Base-by-base conservation (phyloP, 2,113 vertebrate species). In the Sceloporus undulatus region DNA sequence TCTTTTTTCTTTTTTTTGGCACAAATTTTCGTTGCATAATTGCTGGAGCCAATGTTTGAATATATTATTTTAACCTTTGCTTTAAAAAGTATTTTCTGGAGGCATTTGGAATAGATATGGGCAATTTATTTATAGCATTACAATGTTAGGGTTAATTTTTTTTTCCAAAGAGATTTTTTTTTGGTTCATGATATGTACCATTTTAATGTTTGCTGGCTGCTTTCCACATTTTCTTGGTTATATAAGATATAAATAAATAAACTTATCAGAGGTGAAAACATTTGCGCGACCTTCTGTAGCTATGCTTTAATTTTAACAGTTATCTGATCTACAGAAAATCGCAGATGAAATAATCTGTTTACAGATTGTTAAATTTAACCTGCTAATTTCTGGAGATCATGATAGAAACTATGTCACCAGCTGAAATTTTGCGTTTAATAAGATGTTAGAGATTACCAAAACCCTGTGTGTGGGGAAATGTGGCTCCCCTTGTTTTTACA, bases 1-100 rank as follows among this genome's bases (percentile, higher is more conserved):
- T 79, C 40, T 23, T 71, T 25, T 85, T 48, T 89, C 7, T 48
- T 48, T 77, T 19, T 73, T 48, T 85, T 77, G 84, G 84, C 84
- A 77, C 23, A 59, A 42, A 56, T 23, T 65, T 23, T 13, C 56
- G 42, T n/a, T 85, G 54, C 14, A 29, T 77, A n/a, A 38, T 6
- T 48, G 8, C 38, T 85, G 73, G 73, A 85, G 29, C 73, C 56
- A 65, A 18, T 25, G 65, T 62, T 5, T 81, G 70, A 73, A 87
- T 78, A 29, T 21, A 5, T 42, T 23, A n/a, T 62, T 9, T 48
- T 14, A 23, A 59, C 38, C 25, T 74, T 75, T 73, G 25, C 79
- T 82, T 80, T 65, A 87, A 73, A 79, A 79, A 13, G n/a, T 11
- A 23, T 38, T 54, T 48, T 74, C 70, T 14, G 18, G 79, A 38